phyloP scores from a whole-genome alignment of 2,888 invertebrate genomes.

The Sympetrum striolatum region DNA sequence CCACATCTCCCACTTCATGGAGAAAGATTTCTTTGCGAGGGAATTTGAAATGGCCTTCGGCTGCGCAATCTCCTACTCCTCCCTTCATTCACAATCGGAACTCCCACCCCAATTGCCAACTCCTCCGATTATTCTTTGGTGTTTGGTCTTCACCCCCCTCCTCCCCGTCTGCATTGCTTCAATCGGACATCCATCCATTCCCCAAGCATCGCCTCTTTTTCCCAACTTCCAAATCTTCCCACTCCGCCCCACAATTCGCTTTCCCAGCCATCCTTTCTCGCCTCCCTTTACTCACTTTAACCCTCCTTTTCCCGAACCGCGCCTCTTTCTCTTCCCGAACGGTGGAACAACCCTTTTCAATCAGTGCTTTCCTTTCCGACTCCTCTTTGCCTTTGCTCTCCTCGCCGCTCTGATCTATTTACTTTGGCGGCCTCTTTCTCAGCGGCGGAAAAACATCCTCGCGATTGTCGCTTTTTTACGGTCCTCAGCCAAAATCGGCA shows the following conservation, averaged over 20 bases:
- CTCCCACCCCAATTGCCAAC: neutral
- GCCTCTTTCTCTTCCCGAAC: neutral
- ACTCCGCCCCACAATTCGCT: too few species aligned
- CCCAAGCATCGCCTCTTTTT: neutral
- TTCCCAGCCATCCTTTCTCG: neutral
- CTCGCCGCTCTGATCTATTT: neutral
- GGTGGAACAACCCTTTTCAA: neutral
- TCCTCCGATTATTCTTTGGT: neutral
- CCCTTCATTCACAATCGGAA: neutral
- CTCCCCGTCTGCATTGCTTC: neutral
- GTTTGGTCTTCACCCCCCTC: neutral
- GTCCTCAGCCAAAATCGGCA: neutral
- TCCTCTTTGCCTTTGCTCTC: neutral
- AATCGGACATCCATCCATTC: neutral
- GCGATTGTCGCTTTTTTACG: neutral
- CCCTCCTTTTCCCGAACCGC: neutral
- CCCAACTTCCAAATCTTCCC: neutral
- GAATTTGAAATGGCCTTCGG: conserved; percentile 43
- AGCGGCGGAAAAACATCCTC: neutral
- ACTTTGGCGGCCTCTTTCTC: neutral
- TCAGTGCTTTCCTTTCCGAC: neutral
- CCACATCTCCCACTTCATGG: neutral
- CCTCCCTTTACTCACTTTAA: neutral
- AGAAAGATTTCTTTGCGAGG: conserved; percentile 34
- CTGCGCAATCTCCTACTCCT: neutral